Conservation (phyloP, 2,797 vertebrate genomes). For the Moxostoma hubbsi region DNA sequence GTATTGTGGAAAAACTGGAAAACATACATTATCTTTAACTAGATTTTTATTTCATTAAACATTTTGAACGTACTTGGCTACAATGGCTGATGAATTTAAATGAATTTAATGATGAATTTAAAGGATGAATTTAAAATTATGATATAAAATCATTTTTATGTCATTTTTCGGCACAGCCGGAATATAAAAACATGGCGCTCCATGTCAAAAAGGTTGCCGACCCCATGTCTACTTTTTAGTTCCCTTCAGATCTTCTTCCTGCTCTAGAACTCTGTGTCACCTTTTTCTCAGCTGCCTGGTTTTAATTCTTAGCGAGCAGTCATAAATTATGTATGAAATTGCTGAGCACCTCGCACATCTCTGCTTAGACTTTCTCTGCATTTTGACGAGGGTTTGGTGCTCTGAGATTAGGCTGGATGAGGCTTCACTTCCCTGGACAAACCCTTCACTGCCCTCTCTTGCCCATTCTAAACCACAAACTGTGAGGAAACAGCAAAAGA, state of each 20-base stretch:
- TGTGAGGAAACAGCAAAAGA: slow-evolving; percentile 3
- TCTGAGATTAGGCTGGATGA: neutral
- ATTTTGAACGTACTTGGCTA: no score
- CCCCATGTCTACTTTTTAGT: neutral
- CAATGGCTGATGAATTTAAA: no score
- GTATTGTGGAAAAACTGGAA: no score
- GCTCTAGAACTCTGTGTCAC: slow-evolving; percentile 37
- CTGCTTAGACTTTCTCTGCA: slow-evolving; percentile 5
- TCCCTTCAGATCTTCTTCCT: slow-evolving; percentile 16
- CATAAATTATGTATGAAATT: slow-evolving; percentile 60
- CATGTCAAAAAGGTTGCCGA: no score
- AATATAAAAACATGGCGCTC: no score
- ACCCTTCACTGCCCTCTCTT: neutral
- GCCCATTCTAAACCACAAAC: slow-evolving; percentile 10
- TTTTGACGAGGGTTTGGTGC: slow-evolving; percentile 8
- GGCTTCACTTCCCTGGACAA: slow-evolving; percentile 1
- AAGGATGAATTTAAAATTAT: no score
- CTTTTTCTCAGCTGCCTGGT: slow-evolving; percentile 39
- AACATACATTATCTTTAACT: no score
- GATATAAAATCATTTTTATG: no score
- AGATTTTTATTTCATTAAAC: no score
- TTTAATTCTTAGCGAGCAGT: slow-evolving; percentile 39
- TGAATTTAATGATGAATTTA: no score
- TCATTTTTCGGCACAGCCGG: no score
- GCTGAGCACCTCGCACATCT: slow-evolving; percentile 3